Evolutionary conservation across 2,797 vertebrate species (phyloP).

Genomic region (Clangula hyemalis): DNA sequence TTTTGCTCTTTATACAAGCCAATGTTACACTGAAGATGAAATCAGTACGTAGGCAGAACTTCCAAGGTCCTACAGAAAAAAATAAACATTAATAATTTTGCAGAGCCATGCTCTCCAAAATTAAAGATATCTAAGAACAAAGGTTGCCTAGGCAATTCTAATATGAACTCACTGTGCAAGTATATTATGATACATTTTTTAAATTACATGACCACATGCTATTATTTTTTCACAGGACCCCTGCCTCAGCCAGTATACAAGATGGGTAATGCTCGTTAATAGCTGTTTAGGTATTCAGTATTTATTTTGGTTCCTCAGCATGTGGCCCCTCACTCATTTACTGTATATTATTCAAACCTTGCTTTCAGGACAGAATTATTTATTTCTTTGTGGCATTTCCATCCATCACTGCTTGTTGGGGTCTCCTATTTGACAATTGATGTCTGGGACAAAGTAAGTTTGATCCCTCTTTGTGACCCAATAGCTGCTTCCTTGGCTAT

Average conservation of each 20-base stretch:
- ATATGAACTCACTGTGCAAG: not conserved
- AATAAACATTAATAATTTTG: not conserved
- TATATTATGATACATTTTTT: conserved; percentile 36
- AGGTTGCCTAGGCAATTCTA: conserved; percentile 27
- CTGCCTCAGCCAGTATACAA: conserved; percentile 32
- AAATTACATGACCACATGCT: conserved; percentile 14
- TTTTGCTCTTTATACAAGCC: not conserved
- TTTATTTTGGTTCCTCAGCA: conserved; percentile 56
- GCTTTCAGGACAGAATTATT: conserved; percentile 42
- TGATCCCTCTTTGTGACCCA: not conserved
- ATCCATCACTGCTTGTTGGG: conserved; percentile 45
- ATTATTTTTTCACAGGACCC: conserved; percentile 59
- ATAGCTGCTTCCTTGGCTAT: conserved; percentile 24
- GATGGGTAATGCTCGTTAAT: conserved; percentile 66
- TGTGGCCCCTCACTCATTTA: conserved; percentile 44
- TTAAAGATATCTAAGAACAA: conserved; percentile 34
- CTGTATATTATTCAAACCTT: conserved; percentile 30
- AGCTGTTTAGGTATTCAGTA: conserved; percentile 60
- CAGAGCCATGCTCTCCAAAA: not conserved
- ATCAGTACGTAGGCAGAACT: not conserved
- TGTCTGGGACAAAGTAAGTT: not conserved
- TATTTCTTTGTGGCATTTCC: conserved; percentile 34
- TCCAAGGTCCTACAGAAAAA: not conserved
- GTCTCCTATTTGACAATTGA: conserved; percentile 51
- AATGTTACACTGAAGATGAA: not conserved